phyloP scores from a whole-genome alignment of 2,888 invertebrate species.

The Gymnoscelis rufifasciata region DNA sequence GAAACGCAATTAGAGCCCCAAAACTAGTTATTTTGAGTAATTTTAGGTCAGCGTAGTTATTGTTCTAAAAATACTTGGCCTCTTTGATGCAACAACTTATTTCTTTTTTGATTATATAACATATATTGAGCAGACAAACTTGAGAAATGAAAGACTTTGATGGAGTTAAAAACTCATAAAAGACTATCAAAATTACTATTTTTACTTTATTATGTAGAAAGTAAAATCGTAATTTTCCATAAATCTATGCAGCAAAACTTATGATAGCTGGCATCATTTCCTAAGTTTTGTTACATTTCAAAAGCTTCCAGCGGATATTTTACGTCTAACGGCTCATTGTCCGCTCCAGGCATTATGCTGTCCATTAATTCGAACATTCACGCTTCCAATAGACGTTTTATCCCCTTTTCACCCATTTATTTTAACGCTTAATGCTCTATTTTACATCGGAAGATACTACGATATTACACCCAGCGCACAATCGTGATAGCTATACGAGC shows the following conservation, averaged over 20 bases:
- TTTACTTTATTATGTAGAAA: too few species aligned
- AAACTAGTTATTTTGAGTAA: constrained; percentile 5
- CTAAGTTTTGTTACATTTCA: constrained; percentile 29
- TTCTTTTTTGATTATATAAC: too few species aligned
- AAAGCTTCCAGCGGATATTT: constrained; percentile 34
- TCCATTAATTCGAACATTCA: constrained; percentile 42
- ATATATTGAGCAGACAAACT: too few species aligned
- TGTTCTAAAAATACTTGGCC: neutral
- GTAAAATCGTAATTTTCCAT: too few species aligned
- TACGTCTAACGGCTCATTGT: constrained; percentile 45
- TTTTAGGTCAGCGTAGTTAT: neutral
- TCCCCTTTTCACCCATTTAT: constrained; percentile 37
- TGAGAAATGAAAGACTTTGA: too few species aligned
- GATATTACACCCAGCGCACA: constrained; percentile 13
- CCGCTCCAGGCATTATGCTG: constrained; percentile 39
- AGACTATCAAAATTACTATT: too few species aligned
- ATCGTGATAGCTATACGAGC: constrained; percentile 15
- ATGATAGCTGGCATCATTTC: constrained; percentile 21
- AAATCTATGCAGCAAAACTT: constrained; percentile 9
- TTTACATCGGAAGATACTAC: constrained; percentile 29
- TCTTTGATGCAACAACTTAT: too few species aligned
- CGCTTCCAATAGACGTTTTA: constrained; percentile 40
- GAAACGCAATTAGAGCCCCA: constrained; percentile 26
- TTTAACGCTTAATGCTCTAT: constrained; percentile 35
- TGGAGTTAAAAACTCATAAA: too few species aligned